A percentile compares a stretch with the other conserved stretches of the same genome.
phyloP scores from a whole-genome alignment of 2,888 invertebrate genomes.

The Trissolcus japonicus region DNA sequence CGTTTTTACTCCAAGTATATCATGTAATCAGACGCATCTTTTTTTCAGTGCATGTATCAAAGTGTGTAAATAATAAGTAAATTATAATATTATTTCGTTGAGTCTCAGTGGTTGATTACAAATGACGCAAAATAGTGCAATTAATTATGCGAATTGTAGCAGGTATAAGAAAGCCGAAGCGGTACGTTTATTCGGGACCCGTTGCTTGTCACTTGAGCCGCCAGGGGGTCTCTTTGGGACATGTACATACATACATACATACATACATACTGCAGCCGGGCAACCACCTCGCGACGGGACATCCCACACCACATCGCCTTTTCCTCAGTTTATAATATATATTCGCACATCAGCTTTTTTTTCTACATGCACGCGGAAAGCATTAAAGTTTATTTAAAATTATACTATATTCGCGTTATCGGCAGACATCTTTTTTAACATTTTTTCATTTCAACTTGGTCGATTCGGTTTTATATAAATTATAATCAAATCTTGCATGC shows the following conservation, averaged over 20 bases:
- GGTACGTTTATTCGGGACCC: constrained; percentile 3
- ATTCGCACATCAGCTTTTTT: no score
- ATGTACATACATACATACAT: constrained; percentile 48
- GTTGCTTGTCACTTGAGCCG: constrained; percentile 49
- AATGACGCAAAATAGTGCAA: constrained; percentile 25
- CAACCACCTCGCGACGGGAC: constrained; percentile 60
- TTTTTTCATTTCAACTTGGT: no score
- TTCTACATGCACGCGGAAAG: no score
- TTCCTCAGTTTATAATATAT: constrained; percentile 46
- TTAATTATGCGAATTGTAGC: constrained; percentile 35
- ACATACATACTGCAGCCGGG: constrained; percentile 59
- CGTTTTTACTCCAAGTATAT: no score
- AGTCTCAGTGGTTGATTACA: neutral
- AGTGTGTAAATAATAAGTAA: no score
- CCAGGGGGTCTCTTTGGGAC: constrained; percentile 63
- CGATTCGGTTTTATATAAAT: no score
- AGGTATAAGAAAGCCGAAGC: constrained; percentile 24
- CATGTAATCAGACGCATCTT: no score
- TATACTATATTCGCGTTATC: no score
- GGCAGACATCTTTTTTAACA: no score
- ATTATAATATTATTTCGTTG: neutral
- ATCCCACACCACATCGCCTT: constrained; percentile 51
- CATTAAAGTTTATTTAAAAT: no score
- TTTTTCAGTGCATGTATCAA: no score
- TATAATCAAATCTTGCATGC: no score